Base-by-base conservation (phyloP, 2,113 vertebrate genomes). In the Carassius carassius region DNA sequence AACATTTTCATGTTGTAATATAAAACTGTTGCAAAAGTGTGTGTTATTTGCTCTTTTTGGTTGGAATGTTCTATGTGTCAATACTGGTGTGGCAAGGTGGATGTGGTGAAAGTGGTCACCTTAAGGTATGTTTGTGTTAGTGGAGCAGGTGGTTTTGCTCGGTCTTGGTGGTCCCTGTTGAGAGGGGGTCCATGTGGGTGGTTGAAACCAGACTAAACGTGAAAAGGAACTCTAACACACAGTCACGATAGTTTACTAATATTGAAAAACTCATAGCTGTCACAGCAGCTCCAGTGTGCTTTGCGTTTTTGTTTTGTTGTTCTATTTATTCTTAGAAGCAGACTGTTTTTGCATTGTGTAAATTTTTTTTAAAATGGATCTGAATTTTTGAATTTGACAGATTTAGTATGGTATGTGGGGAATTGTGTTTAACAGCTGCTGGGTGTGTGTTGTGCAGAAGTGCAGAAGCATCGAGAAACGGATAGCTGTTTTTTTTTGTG, bases 121-220 rank as follows among this genome's bases (percentile, higher is more conserved):
- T 47, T 17, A 49, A 72, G 58, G 65, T 41, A 21, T 23, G 79
- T 37, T 69, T 78, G 25, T 72, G 83, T 51, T 41, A n/a, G 67
- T 21, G 23, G 32, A 32, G 14, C 79, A 32, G 35, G 32, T 84
- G 72, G 69, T 82, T 84, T 72, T 72, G 21, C 49, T 85, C 79
- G 12, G 17, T 75, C 76, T 65, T 81, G 87, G 85, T 87, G 89
- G 85, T 90, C 77, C 44, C 25, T 65, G 51, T 81, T 41, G 63
- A 73, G 51, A 8, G 41, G 41, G 62, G 70, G 81, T 82, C 80
- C 19, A 70, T 82, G 82, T 88, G 83, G 89, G 89, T 88, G 89
- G 89, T 84, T 75, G 25, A 62, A 37, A 29, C 49, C 44, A 60
- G 73, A 58, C 69, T 84, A 49, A 69, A 67, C 35, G 23, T 56